Evolutionary conservation across 2,113 vertebrate genomes (phyloP), one percentile per base, ranked within the genome.

Genomic region (Neolamprologus devosi): DNA sequence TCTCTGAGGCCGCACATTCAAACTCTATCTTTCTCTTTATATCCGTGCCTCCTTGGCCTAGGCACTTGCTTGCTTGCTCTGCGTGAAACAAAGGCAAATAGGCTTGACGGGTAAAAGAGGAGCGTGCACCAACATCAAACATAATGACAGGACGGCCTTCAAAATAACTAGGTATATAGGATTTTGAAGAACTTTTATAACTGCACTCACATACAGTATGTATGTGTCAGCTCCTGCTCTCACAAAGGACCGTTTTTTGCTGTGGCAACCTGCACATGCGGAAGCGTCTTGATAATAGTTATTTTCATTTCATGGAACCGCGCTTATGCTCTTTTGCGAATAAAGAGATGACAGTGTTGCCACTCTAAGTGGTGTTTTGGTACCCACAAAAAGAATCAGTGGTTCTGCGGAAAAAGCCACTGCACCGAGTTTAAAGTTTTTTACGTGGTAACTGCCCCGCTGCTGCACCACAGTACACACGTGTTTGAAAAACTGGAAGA

Each of bases 81-180:
- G 30, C 81, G 40, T 84, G 91, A 92, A 96, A 96, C 93, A 96
- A 96, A 97, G 94, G 92, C 94, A 89, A 93, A 92, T 83, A 87
- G 83, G 40, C 60, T 60, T 79, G 83, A 88, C 28, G 51, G 54
- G 57, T 60, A 16, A 54, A 28, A 80, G 73, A 87, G 51, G 58
- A 87, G 75, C 82, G 86, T 60, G 79, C 83, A 81, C 68, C 30
- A 21, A 83, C 93, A 95, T 93, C 89, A 89, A 91, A 87, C 89
- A 92, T 91, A 95, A 95, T 93, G 89, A 94, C 88, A 94, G 93
- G 85, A 87, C 40, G 26, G 85, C 51, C 86, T 88, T 90, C 82
- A 58, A 94, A 94, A 95, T 93, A 92, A 93, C 86, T 87, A 87
- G 89, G 86, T 93, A 86, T 88, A 81, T n/a, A 63, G 80, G 87